phyloP scores from a whole-genome alignment of 2,888 invertebrate genomes.

The Ditylenchus weischeri region DNA sequence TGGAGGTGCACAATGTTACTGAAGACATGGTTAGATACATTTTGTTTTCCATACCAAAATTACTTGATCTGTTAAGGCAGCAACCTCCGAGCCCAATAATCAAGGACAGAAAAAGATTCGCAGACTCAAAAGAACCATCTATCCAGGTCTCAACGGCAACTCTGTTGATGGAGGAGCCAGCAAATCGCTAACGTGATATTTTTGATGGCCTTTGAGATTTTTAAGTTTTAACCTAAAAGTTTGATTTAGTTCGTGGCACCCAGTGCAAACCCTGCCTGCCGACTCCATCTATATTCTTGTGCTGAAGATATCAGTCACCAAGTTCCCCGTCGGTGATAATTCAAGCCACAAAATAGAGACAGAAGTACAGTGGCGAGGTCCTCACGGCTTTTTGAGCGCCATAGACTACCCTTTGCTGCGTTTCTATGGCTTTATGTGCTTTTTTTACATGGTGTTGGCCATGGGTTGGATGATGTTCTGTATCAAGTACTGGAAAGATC shows the following conservation, averaged over 20 bases:
- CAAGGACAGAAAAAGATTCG: constrained; percentile 1
- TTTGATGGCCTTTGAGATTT: neutral
- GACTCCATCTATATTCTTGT: constrained; percentile 56
- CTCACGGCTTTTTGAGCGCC: constrained; percentile 82
- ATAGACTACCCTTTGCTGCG: constrained; percentile 82
- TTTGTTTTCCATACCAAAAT: too few relatives aligned
- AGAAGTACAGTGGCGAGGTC: constrained; percentile 61
- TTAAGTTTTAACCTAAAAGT: constrained; percentile 9
- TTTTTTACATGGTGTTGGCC: constrained; percentile 78
- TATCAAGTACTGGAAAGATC: constrained; percentile 82
- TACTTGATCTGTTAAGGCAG: neutral
- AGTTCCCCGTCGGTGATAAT: constrained; percentile 13
- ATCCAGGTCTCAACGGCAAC: constrained; percentile 41
- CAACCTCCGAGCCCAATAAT: neutral
- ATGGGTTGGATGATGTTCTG: constrained; percentile 78
- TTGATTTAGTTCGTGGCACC: constrained; percentile 45
- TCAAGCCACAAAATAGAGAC: constrained; percentile 29
- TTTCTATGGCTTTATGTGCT: constrained; percentile 87
- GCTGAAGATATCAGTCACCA: constrained; percentile 41
- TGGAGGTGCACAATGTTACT: constrained; percentile 39
- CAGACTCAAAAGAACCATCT: constrained; percentile 27
- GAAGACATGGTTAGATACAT: neutral
- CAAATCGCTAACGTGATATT: constrained; percentile 34
- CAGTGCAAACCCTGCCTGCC: constrained; percentile 43
- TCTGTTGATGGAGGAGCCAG: constrained; percentile 49